Percentiles rank a stretch among this genome's conserved stretches.
phyloP scores from a whole-genome alignment of 2,113 vertebrate genomes.

The Sapayoa aenigma region DNA sequence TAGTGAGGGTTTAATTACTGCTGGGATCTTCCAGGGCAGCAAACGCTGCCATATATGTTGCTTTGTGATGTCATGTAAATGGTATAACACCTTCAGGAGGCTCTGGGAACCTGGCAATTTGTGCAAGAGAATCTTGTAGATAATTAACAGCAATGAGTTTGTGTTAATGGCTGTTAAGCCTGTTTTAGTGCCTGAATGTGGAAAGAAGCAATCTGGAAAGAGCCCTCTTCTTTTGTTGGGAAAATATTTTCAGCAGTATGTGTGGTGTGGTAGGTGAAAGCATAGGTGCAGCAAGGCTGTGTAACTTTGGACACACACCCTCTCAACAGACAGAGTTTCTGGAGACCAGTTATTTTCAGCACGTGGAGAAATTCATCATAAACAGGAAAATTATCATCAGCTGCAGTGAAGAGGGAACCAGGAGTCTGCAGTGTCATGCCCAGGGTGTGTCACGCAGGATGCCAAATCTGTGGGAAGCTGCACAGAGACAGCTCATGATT shows the following conservation, averaged over 20 bases:
- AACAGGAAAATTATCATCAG: not conserved
- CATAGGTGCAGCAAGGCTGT: not conserved
- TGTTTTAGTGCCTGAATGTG: not conserved
- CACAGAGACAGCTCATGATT: not conserved
- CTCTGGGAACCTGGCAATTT: not conserved
- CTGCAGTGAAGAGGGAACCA: not conserved
- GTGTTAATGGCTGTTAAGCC: not conserved
- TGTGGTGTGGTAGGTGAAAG: not conserved
- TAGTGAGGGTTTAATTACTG: conserved; percentile 38
- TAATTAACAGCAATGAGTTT: not conserved
- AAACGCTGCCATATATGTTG: conserved; percentile 19
- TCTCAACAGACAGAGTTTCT: not conserved
- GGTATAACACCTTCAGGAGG: not conserved
- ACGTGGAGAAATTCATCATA: not conserved
- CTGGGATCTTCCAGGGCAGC: conserved; percentile 38
- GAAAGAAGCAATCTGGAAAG: not conserved
- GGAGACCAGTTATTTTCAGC: not conserved
- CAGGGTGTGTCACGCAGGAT: not conserved
- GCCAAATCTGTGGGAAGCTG: not conserved
- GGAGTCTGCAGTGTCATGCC: not conserved
- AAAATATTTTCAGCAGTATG: not conserved
- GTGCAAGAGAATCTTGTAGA: not conserved
- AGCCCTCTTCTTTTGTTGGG: not conserved
- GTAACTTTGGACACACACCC: not conserved
- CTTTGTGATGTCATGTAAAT: conserved; percentile 49